These are phyloP conservation scores for Eristalis arbustorum DNA, from an alignment of 2,888 invertebrate species.

Conservation along the genomic window DNA sequence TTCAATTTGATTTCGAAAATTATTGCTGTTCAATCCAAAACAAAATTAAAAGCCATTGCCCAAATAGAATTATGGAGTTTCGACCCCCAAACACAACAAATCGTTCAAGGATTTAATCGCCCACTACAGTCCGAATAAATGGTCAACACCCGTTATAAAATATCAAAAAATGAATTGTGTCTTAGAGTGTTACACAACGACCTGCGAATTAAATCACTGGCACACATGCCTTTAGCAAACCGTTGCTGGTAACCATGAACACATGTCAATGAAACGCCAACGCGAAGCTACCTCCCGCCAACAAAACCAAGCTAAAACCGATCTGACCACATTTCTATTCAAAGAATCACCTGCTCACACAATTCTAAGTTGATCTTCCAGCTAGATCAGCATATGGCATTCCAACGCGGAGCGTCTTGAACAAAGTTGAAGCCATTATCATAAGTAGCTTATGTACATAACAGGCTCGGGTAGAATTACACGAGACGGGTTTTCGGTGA, in stretches of 20 bases:
- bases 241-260: neutral
- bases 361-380: neutral
- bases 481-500: neutral
- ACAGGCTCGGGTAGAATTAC: neutral
- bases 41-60: too few relatives aligned
- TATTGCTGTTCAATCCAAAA: too few relatives aligned
- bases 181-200: too few relatives aligned
- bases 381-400: neutral
- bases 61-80: too few relatives aligned
- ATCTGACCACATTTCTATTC: conserved; percentile 14
- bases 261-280: conserved; percentile 1
- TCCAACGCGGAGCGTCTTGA: neutral
- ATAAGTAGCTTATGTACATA: neutral
- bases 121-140: too few relatives aligned
- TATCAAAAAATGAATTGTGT: too few relatives aligned
- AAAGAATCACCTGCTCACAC: neutral
- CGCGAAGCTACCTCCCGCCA: neutral
- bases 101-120: too few relatives aligned
- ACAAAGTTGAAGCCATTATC: neutral
- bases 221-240: neutral
- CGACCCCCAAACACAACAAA: too few relatives aligned
- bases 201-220: neutral
- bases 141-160: too few relatives aligned
- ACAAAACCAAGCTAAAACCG: neutral
- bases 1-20: too few relatives aligned